A percentile compares a stretch with the other conserved stretches of the same genome.
Evolutionary conservation across 2,888 invertebrate genomes (phyloP).

Genomic region (Drosophila gaucha): DNA sequence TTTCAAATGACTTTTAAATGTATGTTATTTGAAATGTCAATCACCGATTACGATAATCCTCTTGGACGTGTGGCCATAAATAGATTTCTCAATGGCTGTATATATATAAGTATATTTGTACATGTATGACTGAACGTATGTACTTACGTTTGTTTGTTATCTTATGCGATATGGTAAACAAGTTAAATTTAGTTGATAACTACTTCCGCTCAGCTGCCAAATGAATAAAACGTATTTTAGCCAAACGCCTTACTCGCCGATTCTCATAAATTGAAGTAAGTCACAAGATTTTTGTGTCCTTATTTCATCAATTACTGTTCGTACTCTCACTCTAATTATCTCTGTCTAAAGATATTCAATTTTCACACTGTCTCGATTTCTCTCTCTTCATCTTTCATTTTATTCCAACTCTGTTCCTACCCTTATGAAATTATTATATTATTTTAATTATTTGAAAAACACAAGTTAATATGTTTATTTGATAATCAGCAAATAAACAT

Average conservation of each 20-base stretch:
- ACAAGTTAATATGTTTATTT: too few relatives aligned
- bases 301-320: background rate
- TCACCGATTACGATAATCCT: background rate
- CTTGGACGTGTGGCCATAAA: background rate
- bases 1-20: too few relatives aligned
- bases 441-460: too few relatives aligned
- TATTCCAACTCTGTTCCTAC: too few relatives aligned
- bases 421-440: too few relatives aligned
- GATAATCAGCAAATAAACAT: background rate
- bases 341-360: background rate
- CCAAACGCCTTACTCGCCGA: background rate
- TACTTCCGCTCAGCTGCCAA: too few relatives aligned
- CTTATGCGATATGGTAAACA: background rate
- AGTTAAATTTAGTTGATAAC: conserved; percentile 2
- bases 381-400: too few relatives aligned
- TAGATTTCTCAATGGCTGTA: background rate
- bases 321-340: background rate
- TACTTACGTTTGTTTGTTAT: background rate
- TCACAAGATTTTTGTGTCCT: too few relatives aligned
- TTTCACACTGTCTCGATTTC: background rate
- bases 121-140: background rate
- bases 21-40: background rate
- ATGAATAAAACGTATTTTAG: background rate
- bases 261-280: conserved; percentile 5
- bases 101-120: too few relatives aligned